These are phyloP conservation scores for Lophotis ruficrista DNA, from an alignment of 2,113 vertebrate species.

Conservation along the genomic window DNA sequence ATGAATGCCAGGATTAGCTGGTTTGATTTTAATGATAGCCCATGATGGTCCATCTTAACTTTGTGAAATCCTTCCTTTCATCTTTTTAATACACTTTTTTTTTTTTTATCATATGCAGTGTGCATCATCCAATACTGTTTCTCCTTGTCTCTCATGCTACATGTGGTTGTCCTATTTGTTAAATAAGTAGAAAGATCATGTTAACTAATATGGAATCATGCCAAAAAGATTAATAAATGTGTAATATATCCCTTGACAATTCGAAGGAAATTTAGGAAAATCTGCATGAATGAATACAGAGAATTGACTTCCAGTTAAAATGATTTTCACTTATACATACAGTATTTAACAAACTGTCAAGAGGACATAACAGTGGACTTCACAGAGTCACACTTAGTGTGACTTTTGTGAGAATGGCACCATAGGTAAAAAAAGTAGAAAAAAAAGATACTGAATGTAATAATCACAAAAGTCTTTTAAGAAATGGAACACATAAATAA, in stretches of 20 bases:
- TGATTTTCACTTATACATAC: rapidly evolving
- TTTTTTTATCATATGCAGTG: neutral
- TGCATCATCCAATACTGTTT: neutral
- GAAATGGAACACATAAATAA: neutral
- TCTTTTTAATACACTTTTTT: neutral
- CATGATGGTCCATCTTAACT: neutral
- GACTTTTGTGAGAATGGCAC: neutral
- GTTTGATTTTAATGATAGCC: neutral
- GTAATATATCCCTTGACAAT: neutral
- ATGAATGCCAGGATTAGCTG: neutral
- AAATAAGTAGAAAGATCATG: neutral
- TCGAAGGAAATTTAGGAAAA: neutral
- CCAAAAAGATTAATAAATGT: neutral
- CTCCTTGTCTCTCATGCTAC: neutral
- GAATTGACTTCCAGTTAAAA: neutral
- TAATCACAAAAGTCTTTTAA: neutral
- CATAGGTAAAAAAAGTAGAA: neutral
- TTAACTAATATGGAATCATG: neutral
- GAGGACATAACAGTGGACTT: neutral
- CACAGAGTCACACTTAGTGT: neutral
- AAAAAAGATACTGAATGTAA: neutral
- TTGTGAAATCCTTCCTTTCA: neutral
- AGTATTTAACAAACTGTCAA: neutral
- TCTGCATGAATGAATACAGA: neutral
- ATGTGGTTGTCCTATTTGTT: neutral